Percentiles rank a stretch among this genome's conserved stretches.
Evolutionary conservation across 2,113 vertebrate genomes (phyloP).

Genomic region (Ceyx melanurus): DNA sequence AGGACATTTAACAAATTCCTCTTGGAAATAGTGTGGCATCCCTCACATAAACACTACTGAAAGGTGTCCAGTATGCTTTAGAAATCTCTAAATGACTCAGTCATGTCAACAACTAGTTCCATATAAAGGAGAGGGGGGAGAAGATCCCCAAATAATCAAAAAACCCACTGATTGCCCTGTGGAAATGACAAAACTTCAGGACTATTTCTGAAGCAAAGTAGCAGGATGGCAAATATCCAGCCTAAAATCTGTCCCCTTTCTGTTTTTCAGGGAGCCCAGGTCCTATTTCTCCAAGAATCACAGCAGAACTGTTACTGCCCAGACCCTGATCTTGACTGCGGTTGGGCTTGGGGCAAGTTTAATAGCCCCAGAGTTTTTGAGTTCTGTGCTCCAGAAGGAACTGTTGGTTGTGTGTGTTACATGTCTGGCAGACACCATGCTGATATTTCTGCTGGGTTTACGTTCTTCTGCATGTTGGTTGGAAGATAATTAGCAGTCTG

Average conservation of each 20-base stretch:
- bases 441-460: not conserved
- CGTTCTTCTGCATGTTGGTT: not conserved
- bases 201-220: not conserved
- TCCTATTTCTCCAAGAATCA: not conserved
- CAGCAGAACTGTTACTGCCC: not conserved
- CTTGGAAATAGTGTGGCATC: not conserved
- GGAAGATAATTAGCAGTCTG: not conserved
- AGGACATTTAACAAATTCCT: not conserved
- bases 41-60: not conserved
- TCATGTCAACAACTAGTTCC: not conserved
- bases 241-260: not conserved
- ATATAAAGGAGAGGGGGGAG: not conserved
- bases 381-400: not conserved
- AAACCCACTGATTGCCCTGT: not conserved
- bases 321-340: not conserved
- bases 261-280: fast-evolving
- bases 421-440: not conserved
- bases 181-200: not conserved
- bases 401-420: not conserved
- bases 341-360: not conserved
- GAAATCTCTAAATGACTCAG: no score
- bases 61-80: not conserved
- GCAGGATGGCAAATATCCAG: not conserved
- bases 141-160: no score
- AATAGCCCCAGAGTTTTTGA: not conserved